Conservation (phyloP, 1,140 invertebrate species). For the Trichonephila clavipes region DNA sequence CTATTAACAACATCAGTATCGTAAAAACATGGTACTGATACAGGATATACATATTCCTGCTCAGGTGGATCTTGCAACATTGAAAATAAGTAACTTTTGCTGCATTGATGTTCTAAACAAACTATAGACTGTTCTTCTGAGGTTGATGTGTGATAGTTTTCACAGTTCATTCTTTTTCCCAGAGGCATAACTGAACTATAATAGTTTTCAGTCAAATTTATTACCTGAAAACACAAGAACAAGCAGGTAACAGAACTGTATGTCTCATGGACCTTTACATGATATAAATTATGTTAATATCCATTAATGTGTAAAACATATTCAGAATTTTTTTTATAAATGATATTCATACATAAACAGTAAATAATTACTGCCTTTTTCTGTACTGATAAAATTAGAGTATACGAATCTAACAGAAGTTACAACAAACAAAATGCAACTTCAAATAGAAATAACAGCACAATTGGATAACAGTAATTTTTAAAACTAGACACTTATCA, state of each 20-base stretch:
- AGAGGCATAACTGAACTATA: conserved; percentile 5
- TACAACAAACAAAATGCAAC: too few species aligned
- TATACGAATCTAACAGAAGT: too few species aligned
- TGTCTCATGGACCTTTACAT: neutral
- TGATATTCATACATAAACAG: neutral
- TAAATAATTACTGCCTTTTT: neutral
- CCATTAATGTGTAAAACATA: neutral
- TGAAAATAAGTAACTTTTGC: conserved; percentile 32
- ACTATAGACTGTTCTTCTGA: conserved; percentile 38
- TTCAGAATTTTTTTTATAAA: too few species aligned
- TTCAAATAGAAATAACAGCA: neutral
- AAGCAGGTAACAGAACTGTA: conserved; percentile 29
- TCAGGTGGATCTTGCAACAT: conserved; percentile 42
- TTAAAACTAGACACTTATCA: neutral
- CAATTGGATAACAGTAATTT: neutral
- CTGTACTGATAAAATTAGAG: too few species aligned
- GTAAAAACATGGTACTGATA: conserved; percentile 7
- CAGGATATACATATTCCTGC: neutral
- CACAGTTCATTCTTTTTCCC: neutral
- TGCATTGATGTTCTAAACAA: conserved; percentile 35
- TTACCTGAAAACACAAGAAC: conserved; percentile 53
- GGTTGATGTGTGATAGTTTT: neutral
- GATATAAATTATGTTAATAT: conserved; percentile 6
- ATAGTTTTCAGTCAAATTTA: conserved; percentile 33
- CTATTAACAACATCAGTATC: neutral